A percentile compares a stretch with the other conserved stretches of the same genome.
These are phyloP conservation scores for Bilobella aurantiaca DNA, from an alignment of 1,140 invertebrate genomes.

Conservation along the genomic window DNA sequence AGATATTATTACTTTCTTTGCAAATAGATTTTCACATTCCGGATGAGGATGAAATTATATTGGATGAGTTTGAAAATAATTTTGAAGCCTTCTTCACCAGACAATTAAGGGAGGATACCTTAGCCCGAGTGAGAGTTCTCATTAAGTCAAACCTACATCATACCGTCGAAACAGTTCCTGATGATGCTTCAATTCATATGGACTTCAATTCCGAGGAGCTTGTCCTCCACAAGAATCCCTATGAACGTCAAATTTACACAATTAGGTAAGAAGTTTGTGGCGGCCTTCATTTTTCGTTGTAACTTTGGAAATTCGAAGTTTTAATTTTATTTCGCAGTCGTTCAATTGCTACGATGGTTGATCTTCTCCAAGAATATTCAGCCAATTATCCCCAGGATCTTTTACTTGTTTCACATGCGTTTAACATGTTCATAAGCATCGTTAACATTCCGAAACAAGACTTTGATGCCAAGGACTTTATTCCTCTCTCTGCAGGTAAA, in stretches of 20 bases:
- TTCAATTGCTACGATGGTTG: conserved; percentile 22
- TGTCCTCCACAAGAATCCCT: conserved; percentile 42
- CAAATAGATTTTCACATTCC: conserved; percentile 15
- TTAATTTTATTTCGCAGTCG: conserved; percentile 13
- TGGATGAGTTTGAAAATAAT: conserved; percentile 57
- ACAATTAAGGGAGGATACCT: conserved; percentile 61
- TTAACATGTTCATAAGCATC: conserved; percentile 30
- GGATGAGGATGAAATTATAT: conserved; percentile 44
- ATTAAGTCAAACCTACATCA: conserved; percentile 73
- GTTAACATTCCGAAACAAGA: conserved; percentile 48
- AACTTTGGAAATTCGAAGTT: neutral
- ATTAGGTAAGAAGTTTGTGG: conserved; percentile 14
- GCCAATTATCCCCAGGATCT: conserved; percentile 18
- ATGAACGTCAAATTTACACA: neutral
- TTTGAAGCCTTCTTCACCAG: conserved; percentile 67
- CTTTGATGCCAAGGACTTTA: conserved; percentile 54
- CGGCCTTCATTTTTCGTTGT: neutral
- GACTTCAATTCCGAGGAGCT: conserved; percentile 43
- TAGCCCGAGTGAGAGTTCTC: conserved; percentile 57
- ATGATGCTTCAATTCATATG: conserved; percentile 13
- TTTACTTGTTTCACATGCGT: conserved; percentile 9
- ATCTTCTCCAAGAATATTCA: conserved; percentile 19
- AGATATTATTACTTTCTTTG: neutral
- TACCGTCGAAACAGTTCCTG: conserved; percentile 47
- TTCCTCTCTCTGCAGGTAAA: conserved; percentile 20